Base-by-base conservation (phyloP, 30 jellyfish, hydroid and myxozoan species). In the Pseudorhiza aurosa region DNA sequence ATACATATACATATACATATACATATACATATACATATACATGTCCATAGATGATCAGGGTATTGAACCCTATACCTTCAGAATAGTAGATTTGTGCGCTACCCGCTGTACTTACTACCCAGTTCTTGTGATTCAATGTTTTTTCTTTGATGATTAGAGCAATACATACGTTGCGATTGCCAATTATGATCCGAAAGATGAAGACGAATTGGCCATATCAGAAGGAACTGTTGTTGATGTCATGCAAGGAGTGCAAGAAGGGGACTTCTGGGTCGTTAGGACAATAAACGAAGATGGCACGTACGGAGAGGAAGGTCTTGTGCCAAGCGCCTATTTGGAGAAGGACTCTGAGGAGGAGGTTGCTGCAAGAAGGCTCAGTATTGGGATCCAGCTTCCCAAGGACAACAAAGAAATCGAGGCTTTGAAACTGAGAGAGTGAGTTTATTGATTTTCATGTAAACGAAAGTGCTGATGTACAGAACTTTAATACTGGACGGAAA, bases 161-260 rank as follows among this genome's bases (percentile, higher is more conserved):
- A 59, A 76, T 46, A 64, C 78, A 8, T 92, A 92, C 68, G 89
- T 85, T 53, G 98, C 98, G n/a, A 92, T 92, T 22, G 96, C 95
- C 24, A 92, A 92, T 58, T 92, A 77, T 59, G 98, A 92, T 44
- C 93, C 98, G 9, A 84, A 83, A 51, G 85, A 65, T 33, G 95
- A 73, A 27, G 73, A 71, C 21, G 95, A 85, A 28, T 24, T 90
- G 71, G 79, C 87, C 32, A 67, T 90, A 19, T 60, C 82, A n/a
- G 98, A 90, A 68, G 98, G 98, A n/a, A 79, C 87, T 17, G 85
- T 83, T 39, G 96, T 90, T 33, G 90, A 74, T 26, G 88, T 90
- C 53, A 68, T 90, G 82, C 91, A 90, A 18, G 98, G 98, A 8
- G 68, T 44, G 32, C 90, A 83, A 24, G 84, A 85, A 30, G 87